Base-by-base conservation (phyloP, 2,113 vertebrate species). In the Tapirus terrestris region DNA sequence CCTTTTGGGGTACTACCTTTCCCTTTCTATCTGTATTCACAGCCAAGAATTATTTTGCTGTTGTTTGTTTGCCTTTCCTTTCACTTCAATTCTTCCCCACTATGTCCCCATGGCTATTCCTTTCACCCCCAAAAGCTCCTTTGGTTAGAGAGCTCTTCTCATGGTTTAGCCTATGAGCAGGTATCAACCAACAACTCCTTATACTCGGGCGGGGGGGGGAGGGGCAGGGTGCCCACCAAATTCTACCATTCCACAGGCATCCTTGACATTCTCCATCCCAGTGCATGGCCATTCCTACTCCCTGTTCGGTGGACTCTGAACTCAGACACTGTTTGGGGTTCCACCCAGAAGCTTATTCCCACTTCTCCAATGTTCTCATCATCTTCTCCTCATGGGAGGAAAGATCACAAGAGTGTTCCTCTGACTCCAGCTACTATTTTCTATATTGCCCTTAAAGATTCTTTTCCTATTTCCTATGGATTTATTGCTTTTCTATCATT, bases 201-300 rank as follows among this genome's bases (percentile, higher is more conserved):
- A 4, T 39, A 17, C 16, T 39, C 0, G 0, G 39, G 9, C 14
- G 51, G 51, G 51, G 12, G 51, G 45, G 9, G 17, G 3, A 0
- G 27, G 36, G 17, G 36, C 8, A 18, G 3, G 3, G n/a, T 0
- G 3, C 39, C 56, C 7, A 8, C 39, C 17, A 21, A 75, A 45
- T 27, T 29, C 56, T 48, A n/a, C 25, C 51, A 31, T 36, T 77
- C 79, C 61, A 56, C 13, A n/a, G 48, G 36, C 16, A 18, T 12
- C 61, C 63, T 76, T 31, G n/a, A 10, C 18, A 1, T 8, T n/a
- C 43, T 9, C 23, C 80, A 53, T 17, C 36, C 3, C 58, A 48
- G 45, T 2, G 80, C 8, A 7, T 5, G 48, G 14, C 10, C 58
- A 60, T 13, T 29, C 60, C 27, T 12, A 29, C 58, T n/a, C 53